Percentiles rank a stretch among this genome's conserved stretches.
Evolutionary conservation across 23 tunicate species (phyloP).

Genomic region (Ascidia mentula): DNA sequence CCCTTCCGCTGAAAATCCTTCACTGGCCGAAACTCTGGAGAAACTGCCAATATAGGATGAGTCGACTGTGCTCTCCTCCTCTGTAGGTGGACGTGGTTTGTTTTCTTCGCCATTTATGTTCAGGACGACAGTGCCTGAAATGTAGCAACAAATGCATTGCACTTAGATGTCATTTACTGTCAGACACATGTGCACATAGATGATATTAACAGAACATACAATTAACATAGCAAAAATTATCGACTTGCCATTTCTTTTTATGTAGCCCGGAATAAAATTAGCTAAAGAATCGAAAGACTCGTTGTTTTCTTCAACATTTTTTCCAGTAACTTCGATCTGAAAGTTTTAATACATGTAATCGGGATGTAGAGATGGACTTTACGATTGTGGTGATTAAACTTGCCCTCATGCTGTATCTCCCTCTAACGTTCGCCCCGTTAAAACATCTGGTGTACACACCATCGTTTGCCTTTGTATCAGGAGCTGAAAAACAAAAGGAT

Average conservation of each 20-base stretch:
- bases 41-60: conserved; percentile 23
- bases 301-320: neutral
- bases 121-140: neutral
- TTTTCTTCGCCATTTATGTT: conserved; percentile 15
- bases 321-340: neutral
- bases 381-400: neutral
- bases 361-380: too few species aligned
- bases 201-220: too few species aligned
- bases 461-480: conserved; percentile 17
- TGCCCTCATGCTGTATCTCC: neutral
- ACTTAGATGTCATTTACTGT: too few species aligned
- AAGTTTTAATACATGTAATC: too few species aligned
- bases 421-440: neutral
- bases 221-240: too few species aligned
- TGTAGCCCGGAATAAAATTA: neutral
- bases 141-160: too few species aligned
- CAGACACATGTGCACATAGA: too few species aligned
- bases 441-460: conserved; percentile 21
- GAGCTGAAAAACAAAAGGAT: neutral
- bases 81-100: neutral
- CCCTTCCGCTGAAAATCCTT: conserved; percentile 24
- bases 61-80: neutral
- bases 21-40: conserved; percentile 18
- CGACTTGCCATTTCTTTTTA: neutral
- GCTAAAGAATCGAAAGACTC: neutral